Evolutionary conservation across 1,140 invertebrate species (phyloP), one percentile per base, ranked within the genome.

Genomic region (Octopus bimaculoides): DNA sequence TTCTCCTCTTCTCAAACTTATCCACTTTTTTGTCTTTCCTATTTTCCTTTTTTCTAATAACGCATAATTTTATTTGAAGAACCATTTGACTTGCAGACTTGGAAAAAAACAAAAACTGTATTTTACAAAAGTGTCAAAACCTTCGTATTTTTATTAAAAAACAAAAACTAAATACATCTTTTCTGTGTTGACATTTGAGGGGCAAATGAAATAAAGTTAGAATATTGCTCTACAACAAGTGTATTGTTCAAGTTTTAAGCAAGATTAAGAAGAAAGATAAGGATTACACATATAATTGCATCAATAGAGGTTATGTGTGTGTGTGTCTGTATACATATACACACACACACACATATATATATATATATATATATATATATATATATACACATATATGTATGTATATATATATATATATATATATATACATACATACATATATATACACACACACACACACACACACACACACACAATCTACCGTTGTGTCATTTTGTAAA

Each of bases 171-270:
- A 76, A 53, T 76, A 17, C 75, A 14, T 52, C 54, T 76, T 76
- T 5, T 12, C 77, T 69, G 14, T 1, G 14, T 54, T 73, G 77
- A 17, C 52, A 74, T 74, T 0, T 52, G 73, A 52, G 55, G n/a
- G 77, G 17, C 77, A n/a, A 76, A 78, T 54, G 71, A 76, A 17
- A 52, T 20, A 14, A 77, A 80, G 53, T 52, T 52, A 12, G 55
- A 77, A 5, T 71, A 52, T 56, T 17, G 69, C 52, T 53, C 77
- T 56, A 74, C 3, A 53, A 79, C 5, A 75, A 56, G 26, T 52
- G 71, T 54, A 52, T 69, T 54, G 69, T 54, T 73, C 66, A 54
- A 20, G 61, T 77, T 20, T 54, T 54, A 53, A 71, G 9, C n/a
- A 73, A 76, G 9, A n/a, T 20, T 54, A 41, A 55, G 54, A 41